Percentiles rank a stretch among this genome's conserved stretches.
Evolutionary conservation across 2,797 vertebrate species (phyloP).

Genomic region (Erpetoichthys calabaricus): DNA sequence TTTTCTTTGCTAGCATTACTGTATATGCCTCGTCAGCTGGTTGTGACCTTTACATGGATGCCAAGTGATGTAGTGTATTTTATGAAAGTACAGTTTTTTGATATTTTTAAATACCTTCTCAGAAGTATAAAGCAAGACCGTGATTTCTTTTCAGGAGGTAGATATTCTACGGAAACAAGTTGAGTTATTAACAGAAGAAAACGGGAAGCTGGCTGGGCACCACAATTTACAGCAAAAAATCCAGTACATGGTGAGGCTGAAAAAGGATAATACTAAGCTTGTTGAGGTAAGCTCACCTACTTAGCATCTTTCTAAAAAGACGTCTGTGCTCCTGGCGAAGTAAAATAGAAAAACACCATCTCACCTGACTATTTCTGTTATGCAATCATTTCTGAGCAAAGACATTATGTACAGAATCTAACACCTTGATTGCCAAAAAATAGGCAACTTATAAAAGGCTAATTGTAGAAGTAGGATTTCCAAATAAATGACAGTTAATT

Average conservation of each 20-base stretch:
- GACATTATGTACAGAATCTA: no score
- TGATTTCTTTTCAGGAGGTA: constrained; percentile 49
- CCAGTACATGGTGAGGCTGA: constrained; percentile 83
- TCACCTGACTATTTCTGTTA: background rate
- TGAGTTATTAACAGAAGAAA: constrained; percentile 70
- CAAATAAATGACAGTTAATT: no score
- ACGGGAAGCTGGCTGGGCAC: constrained; percentile 84
- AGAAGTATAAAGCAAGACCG: background rate
- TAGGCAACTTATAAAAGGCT: no score
- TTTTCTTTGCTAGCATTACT: no score
- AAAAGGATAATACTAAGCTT: constrained; percentile 75
- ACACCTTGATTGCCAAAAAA: no score
- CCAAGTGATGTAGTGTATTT: no score
- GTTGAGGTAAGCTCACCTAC: constrained; percentile 53
- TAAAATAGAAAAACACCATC: background rate
- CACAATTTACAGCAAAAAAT: constrained; percentile 90
- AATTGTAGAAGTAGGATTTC: no score
- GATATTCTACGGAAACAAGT: constrained; percentile 72
- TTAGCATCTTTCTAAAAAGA: background rate
- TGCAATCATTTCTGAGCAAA: no score
- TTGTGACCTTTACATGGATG: no score
- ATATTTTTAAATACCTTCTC: background rate
- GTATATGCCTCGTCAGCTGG: no score
- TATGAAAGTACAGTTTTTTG: no score
- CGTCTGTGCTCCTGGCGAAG: background rate